Evolutionary conservation across 30 jellyfish, hydroid and myxozoan genomes (phyloP), one percentile per base, ranked within the genome.

Genomic region (Euphysa ruthae): DNA sequence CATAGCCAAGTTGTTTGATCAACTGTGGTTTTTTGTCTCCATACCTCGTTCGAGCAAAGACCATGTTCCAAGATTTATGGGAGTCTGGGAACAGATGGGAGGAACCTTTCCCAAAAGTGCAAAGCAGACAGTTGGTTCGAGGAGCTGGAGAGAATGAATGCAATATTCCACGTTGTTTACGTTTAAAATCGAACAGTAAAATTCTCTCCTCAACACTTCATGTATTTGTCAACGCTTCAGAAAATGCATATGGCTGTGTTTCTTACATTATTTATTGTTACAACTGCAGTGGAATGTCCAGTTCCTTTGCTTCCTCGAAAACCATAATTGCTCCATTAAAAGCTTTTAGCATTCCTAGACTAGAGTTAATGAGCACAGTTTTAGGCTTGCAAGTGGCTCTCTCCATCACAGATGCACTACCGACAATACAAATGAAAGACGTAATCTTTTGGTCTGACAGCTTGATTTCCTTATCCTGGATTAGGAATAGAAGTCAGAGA

Each of bases 271-370:
- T 23, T 4, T 52, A 66, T 14, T 23, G 19, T 31, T 29, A 66
- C 49, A 78, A 50, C 14, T 10, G 8, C 4, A 73, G 76, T 32
- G 13, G 50, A 13, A 26, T 42, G 6, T 5, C 12, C 7, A 18
- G 80, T 66, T 49, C 55, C 4, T 18, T 66, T n/a, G 49, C 58
- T 31, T 6, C 35, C 15, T 73, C 85, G 10, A 73, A 73, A 28
- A 49, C 85, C 3, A 19, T 66, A 25, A 55, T 73, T 49, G 92
- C 92, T n/a, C 90, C 91, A 5, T 49, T 75, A 49, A 58, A 60
- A 18, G 31, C 25, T 33, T 58, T 73, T 8, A 18, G 31, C 19
- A 22, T 58, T 4, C 75, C 81, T 3, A 21, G 75, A 58, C 26
- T 75, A 8, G 88, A 74, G 46, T 44, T 63, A 43, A 33, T 62